Conservation (phyloP, 2,888 invertebrate species). For the Argynnis bischoffii region DNA sequence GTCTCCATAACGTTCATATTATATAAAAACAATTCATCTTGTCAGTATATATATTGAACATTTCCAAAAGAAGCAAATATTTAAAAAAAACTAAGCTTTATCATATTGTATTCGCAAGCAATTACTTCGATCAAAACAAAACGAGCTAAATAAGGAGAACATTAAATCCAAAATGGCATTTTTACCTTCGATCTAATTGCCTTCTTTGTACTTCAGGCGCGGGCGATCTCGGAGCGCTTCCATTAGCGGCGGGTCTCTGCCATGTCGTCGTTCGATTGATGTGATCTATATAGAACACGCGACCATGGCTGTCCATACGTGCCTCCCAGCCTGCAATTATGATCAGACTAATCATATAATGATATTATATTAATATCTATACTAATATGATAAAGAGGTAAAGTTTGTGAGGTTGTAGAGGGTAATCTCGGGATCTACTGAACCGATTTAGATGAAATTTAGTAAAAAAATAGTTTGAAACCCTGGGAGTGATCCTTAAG, state of each 20-base stretch:
- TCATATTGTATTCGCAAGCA: background rate
- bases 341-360: background rate
- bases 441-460: too few species aligned
- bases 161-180: background rate
- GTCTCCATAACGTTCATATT: too few species aligned
- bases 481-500: too few species aligned
- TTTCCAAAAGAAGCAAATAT: background rate
- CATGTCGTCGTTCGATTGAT: slow-evolving; percentile 98
- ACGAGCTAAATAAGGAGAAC: background rate
- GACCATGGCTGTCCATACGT: slow-evolving; percentile 96
- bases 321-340: slow-evolving; percentile 94
- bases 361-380: too few species aligned
- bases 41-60: too few species aligned
- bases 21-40: too few species aligned
- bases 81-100: too few species aligned
- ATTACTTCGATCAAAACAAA: background rate
- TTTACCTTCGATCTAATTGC: slow-evolving; percentile 84
- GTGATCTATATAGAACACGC: slow-evolving; percentile 99
- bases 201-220: slow-evolving; percentile 86
- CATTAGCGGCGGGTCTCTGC: slow-evolving; percentile 89
- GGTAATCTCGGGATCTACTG: too few species aligned
- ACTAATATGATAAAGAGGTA: too few species aligned
- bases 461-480: too few species aligned
- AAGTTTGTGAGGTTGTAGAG: too few species aligned
- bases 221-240: slow-evolving; percentile 70